Evolutionary conservation across 2,113 vertebrate genomes (phyloP), one percentile per base, ranked within the genome.

Genomic region (Anguilla japonica): DNA sequence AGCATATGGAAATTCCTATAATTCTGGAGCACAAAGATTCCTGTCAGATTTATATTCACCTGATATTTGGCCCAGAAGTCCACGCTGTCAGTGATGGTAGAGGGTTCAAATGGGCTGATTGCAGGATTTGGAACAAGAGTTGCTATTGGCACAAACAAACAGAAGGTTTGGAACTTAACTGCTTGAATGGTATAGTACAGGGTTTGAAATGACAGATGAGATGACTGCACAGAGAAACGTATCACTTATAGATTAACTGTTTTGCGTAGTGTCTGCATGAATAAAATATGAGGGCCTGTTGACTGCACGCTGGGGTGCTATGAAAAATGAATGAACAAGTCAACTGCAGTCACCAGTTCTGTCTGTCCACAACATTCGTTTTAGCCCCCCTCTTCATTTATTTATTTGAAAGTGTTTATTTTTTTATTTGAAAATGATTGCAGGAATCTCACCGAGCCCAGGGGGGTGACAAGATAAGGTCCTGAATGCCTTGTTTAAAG

Each of bases 241-340:
- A 53, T 53, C 50, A 14, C 11, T 53, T 53, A 53, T 6, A 53
- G 50, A 53, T 53, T 53, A 53, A 53, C 50, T 53, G 50, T 53
- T 34, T 53, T 53, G 50, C 50, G 13, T 14, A 53, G 50, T 84
- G 63, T 81, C 41, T 60, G 7, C 83, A 87, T 84, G 84, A 56
- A 89, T 79, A 78, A 86, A 87, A 86, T n/a, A 89, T 86, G 78
- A 26, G 53, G 4, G 81, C 81, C 56, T 83, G 79, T 67, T 83
- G 56, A 67, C 79, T 86, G 41, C 40, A 20, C 46, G 75, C 43
- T 75, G 57, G 50, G 85, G 43, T 46, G 40, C 63, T 41, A 71
- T 67, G 60, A 22, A 63, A 40, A 84, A 83, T 26, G 75, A 83
- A 80, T 20, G 75, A 83, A 87, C 46, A 78, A 63, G 3, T 57